Conservation (phyloP, 2,797 vertebrate species). For the Phylloscopus collybita region DNA sequence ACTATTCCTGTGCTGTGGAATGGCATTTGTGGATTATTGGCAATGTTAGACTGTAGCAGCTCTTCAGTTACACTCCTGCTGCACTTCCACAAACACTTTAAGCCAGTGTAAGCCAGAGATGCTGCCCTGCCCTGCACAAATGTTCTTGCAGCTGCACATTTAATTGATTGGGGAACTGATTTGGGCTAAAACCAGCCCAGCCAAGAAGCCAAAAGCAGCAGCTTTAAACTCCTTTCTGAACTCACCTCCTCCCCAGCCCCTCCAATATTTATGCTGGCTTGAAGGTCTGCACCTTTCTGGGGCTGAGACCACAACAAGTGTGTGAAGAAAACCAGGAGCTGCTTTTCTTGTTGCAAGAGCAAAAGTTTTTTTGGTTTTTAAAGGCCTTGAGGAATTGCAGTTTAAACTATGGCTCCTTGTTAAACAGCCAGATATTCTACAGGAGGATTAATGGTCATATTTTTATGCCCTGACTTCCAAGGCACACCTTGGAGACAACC, state of each 20-base stretch:
- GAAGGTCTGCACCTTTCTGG: background rate
- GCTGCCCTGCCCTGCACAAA: conserved; percentile 52
- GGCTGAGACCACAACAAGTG: background rate
- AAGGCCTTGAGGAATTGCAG: background rate
- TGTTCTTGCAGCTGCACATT: conserved; percentile 54
- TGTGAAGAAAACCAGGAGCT: background rate
- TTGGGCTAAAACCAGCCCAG: background rate
- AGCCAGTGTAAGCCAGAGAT: conserved; percentile 47
- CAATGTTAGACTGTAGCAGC: conserved; percentile 7
- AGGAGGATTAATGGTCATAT: background rate
- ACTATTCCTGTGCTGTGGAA: conserved; percentile 57
- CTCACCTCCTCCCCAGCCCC: background rate
- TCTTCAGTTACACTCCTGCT: conserved; percentile 53
- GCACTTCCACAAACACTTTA: conserved; percentile 47
- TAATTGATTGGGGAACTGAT: background rate
- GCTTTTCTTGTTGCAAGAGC: background rate
- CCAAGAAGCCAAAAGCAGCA: background rate
- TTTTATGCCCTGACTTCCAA: background rate
- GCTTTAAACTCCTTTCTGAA: background rate
- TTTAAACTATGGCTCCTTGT: background rate
- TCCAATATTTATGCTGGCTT: background rate
- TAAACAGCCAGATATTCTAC: background rate
- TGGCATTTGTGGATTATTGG: conserved; percentile 60
- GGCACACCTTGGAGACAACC: background rate
- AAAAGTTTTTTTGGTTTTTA: background rate